phyloP scores from a whole-genome alignment of 35 echinoderm and acorn worm species.

The Holothuria glaberrima region DNA sequence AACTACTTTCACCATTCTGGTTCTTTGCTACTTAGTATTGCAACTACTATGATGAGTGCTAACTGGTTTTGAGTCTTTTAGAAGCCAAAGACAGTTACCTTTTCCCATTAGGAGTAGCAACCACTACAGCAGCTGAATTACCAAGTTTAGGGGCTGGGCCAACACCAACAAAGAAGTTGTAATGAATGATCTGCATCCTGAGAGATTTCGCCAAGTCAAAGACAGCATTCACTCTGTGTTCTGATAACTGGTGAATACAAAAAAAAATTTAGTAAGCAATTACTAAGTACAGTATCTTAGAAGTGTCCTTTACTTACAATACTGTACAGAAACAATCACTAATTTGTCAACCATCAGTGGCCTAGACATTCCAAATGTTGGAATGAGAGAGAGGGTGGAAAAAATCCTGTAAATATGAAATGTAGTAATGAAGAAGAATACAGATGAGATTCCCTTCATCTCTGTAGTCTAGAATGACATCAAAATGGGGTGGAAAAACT shows the following conservation, averaged over 20 bases:
- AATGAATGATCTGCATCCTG: constrained; percentile 80
- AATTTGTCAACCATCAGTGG: neutral
- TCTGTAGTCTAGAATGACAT: no score
- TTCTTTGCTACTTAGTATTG: no score
- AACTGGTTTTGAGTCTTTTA: no score
- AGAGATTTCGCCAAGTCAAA: constrained; percentile 75
- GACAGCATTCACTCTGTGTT: constrained; percentile 73
- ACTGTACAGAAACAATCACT: neutral
- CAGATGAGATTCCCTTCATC: no score
- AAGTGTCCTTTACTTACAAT: no score
- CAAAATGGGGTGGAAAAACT: no score
- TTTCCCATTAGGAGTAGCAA: constrained; percentile 81
- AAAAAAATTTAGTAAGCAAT: neutral
- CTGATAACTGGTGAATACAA: constrained; percentile 68
- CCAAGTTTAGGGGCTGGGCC: constrained; percentile 82
- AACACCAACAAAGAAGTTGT: constrained; percentile 80
- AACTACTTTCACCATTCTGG: no score
- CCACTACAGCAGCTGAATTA: constrained; percentile 74
- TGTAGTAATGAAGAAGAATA: no score
- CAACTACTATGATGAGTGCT: no score
- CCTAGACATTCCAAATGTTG: neutral
- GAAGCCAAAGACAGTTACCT: constrained; percentile 47
- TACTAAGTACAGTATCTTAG: neutral
- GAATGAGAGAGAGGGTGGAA: neutral
- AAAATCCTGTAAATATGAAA: no score